Conservation (phyloP, 2,888 invertebrate species). For the Pristionchus fissidentatus region DNA sequence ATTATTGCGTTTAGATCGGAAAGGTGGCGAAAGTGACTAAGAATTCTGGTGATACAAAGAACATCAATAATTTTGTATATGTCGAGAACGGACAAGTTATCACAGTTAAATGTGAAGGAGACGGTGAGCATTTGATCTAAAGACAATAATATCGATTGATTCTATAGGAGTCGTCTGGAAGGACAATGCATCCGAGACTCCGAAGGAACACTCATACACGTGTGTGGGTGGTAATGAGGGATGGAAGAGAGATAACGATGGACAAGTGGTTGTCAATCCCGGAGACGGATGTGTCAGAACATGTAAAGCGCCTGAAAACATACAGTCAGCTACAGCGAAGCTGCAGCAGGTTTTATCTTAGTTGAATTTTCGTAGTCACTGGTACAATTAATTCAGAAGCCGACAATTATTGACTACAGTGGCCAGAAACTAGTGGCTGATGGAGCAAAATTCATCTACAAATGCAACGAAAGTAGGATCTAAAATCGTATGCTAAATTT, state of each 20-base stretch:
- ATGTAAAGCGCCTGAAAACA: not conserved
- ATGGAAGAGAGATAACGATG: constrained; percentile 35
- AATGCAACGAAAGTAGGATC: constrained; percentile 8
- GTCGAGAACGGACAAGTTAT: constrained; percentile 25
- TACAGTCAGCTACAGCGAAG: not conserved
- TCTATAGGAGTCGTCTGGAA: constrained; percentile 34
- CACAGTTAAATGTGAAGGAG: constrained; percentile 25
- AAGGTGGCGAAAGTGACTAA: constrained; percentile 1
- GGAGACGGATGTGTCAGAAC: constrained; percentile 31
- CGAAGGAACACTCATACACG: constrained; percentile 15
- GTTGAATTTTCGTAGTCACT: not conserved
- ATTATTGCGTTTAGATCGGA: not conserved
- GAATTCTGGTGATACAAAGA: constrained; percentile 16
- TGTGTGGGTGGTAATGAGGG: constrained; percentile 43
- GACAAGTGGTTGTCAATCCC: not conserved
- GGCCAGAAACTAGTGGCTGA: constrained; percentile 4
- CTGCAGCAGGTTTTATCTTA: not conserved
- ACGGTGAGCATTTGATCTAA: not conserved
- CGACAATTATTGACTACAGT: not conserved
- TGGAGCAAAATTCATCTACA: not conserved
- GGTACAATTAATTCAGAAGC: not conserved
- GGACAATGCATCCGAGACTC: constrained; percentile 21
- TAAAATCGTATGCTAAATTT: not conserved
- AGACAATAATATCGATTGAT: not conserved
- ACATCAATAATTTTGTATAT: not conserved